A percentile compares a stretch with the other conserved stretches of the same genome.
phyloP scores from a whole-genome alignment of 2,797 vertebrate species.

The Graptemys geographica region DNA sequence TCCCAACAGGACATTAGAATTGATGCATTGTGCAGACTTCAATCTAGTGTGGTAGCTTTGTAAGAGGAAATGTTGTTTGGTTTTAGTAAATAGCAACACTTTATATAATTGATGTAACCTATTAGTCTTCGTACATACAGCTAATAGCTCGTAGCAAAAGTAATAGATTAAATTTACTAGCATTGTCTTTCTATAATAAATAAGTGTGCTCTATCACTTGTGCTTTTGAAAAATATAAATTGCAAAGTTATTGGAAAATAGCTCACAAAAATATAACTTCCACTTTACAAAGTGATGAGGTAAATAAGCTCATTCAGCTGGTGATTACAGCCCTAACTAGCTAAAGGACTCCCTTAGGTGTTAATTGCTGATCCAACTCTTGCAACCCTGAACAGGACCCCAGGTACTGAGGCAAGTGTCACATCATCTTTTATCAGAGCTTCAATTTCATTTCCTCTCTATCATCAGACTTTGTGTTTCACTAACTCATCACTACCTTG shows the following conservation, averaged over 20 bases:
- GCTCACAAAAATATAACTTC: constrained; percentile 69
- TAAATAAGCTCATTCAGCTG: constrained; percentile 64
- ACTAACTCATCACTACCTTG: background rate
- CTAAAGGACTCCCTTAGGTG: constrained; percentile 55
- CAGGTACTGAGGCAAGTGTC: constrained; percentile 28
- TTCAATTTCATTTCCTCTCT: constrained; percentile 38
- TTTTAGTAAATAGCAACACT: constrained; percentile 34
- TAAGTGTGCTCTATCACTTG: constrained; percentile 33
- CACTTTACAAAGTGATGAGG: constrained; percentile 52
- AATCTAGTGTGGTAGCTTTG: constrained; percentile 17
- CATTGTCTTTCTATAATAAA: constrained; percentile 32
- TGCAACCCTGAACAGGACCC: constrained; percentile 35
- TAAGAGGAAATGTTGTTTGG: constrained; percentile 43
- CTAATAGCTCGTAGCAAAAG: constrained; percentile 63
- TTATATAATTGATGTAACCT: constrained; percentile 52
- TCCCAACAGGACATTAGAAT: constrained; percentile 22
- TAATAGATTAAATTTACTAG: constrained; percentile 44
- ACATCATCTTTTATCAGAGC: background rate
- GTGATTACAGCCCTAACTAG: constrained; percentile 51
- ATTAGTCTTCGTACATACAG: constrained; percentile 60
- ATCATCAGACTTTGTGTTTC: background rate
- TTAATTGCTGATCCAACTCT: constrained; percentile 54
- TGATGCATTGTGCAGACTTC: background rate
- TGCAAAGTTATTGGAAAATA: constrained; percentile 70
- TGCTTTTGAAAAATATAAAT: constrained; percentile 68